These are phyloP conservation scores for Notarius quadriscutis DNA, from an alignment of 2,113 vertebrate genomes.

Conservation along the genomic window DNA sequence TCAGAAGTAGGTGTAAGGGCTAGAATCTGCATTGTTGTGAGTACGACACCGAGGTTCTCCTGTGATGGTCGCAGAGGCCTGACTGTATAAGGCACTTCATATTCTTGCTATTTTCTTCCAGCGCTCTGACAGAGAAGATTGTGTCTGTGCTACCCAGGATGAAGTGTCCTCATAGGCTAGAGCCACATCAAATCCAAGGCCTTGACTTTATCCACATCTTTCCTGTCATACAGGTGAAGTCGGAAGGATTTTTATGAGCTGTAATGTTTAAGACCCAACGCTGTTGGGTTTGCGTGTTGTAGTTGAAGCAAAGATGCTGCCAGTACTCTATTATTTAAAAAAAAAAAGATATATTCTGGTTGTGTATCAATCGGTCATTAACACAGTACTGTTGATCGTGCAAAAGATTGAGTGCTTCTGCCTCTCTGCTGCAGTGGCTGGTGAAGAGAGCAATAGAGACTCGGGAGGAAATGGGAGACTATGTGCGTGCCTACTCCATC, in stretches of 20 bases:
- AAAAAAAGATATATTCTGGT: background rate
- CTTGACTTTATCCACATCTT: constrained; percentile 99
- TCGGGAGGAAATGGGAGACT: constrained; percentile 95
- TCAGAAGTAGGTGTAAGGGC: background rate
- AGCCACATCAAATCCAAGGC: constrained; percentile 98
- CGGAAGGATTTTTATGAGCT: background rate
- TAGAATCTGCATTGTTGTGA: background rate
- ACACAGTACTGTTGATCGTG: background rate
- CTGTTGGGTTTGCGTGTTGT: background rate
- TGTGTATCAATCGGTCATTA: background rate
- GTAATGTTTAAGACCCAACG: background rate
- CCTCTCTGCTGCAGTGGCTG: constrained; percentile 81
- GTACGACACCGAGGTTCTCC: background rate
- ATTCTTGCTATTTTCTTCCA: constrained; percentile 56
- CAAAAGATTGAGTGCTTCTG: background rate
- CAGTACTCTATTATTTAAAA: background rate
- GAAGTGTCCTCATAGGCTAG: constrained; percentile 95
- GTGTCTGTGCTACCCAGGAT: constrained; percentile 95
- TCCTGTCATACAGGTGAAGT: constrained; percentile 89
- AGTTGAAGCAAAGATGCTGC: background rate
- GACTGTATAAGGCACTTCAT: background rate
- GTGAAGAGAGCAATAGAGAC: constrained; percentile 98
- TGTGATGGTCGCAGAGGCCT: background rate
- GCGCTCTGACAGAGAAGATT: constrained; percentile 96
- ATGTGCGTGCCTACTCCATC: constrained; percentile 89